A percentile compares a stretch with the other conserved stretches of the same genome.
These are phyloP conservation scores for Hemicentrotus pulcherrimus DNA, from an alignment of 35 echinoderm and acorn worm species.

Conservation along the genomic window DNA sequence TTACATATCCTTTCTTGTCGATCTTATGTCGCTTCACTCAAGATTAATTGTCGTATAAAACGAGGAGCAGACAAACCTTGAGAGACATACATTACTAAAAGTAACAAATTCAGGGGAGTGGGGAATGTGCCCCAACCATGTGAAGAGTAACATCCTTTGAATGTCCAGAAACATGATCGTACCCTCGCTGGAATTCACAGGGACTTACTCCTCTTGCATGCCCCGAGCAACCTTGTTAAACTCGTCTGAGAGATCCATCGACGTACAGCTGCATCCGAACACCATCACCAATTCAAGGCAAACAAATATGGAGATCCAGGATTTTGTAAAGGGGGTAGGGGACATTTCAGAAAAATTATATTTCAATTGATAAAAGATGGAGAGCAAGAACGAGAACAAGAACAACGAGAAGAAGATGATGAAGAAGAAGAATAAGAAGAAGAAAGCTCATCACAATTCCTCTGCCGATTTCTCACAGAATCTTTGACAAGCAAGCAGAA, in stretches of 20 bases:
- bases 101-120: background rate
- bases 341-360: no score
- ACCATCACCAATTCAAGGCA: background rate
- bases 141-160: background rate
- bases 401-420: no score
- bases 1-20: background rate
- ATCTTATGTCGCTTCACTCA: background rate
- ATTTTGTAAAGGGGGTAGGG: no score
- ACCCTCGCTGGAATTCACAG: background rate
- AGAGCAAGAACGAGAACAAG: no score
- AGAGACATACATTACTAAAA: background rate
- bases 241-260: background rate
- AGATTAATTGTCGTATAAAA: background rate
- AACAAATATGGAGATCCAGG: background rate
- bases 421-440: no score
- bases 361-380: no score
- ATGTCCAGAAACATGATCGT: background rate
- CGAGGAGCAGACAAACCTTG: background rate
- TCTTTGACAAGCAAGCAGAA: no score
- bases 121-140: background rate
- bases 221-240: background rate
- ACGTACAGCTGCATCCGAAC: background rate
- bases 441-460: no score
- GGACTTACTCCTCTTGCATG: background rate
- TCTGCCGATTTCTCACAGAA: no score